phyloP scores from a whole-genome alignment of 1,140 invertebrate species.

The Heliothis virescens region DNA sequence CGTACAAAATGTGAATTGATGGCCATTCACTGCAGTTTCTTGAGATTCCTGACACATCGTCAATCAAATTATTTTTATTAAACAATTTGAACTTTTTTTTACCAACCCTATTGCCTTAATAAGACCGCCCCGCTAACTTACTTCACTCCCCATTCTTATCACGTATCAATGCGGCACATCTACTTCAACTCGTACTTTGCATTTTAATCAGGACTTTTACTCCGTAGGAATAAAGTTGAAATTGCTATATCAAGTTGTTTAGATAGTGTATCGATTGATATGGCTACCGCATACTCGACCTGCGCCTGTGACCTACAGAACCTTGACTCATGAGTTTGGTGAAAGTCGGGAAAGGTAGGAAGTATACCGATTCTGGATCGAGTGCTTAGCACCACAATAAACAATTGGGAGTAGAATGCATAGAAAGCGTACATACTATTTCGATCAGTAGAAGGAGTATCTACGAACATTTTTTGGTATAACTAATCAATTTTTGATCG shows the following conservation, averaged over 20 bases:
- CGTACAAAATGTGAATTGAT: no score
- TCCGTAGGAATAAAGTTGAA: conserved; percentile 47
- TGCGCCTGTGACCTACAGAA: conserved; percentile 79
- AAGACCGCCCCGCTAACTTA: conserved; percentile 52
- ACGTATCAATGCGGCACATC: conserved; percentile 64
- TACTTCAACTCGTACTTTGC: conserved; percentile 23
- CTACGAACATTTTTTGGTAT: no score
- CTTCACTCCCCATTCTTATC: conserved; percentile 64
- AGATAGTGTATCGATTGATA: conserved; percentile 67
- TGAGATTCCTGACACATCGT: no score
- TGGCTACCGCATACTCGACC: conserved; percentile 68
- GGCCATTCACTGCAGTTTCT: no score
- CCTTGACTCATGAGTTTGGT: conserved; percentile 69
- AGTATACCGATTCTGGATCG: conserved; percentile 25
- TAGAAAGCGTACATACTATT: conserved; percentile 2
- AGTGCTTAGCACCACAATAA: background rate
- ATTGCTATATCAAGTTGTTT: conserved; percentile 38
- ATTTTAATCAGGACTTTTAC: conserved; percentile 44
- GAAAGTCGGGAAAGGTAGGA: conserved; percentile 69
- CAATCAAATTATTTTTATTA: no score
- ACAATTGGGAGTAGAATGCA: background rate
- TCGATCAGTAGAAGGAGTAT: no score
- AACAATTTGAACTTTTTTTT: no score
- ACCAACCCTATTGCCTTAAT: conserved; percentile 34
- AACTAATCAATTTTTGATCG: no score